Evolutionary conservation across 2,797 vertebrate species (phyloP).

Genomic region (Bufotes viridis): DNA sequence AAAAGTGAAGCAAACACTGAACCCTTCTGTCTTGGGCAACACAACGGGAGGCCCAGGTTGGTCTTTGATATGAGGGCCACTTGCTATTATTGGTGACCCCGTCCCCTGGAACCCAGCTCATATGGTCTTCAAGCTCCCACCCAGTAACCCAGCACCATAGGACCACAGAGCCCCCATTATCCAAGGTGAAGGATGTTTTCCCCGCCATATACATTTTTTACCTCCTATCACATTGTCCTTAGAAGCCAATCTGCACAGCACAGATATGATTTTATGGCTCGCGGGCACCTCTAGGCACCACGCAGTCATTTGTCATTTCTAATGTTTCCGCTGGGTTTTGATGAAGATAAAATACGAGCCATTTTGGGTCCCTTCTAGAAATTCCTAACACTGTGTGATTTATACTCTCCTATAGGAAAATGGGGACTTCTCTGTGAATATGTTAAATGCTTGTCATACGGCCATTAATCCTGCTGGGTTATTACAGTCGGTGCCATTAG

Average conservation of each 20-base stretch:
- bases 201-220: not conserved
- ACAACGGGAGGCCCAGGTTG: too few relatives aligned
- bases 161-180: not conserved
- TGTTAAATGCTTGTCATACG: constrained; percentile 41
- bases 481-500: constrained; percentile 29
- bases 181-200: not conserved
- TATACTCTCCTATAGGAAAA: constrained; percentile 11
- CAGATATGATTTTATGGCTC: constrained; percentile 15
- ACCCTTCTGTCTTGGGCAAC: too few relatives aligned
- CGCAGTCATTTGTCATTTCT: constrained; percentile 37
- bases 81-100: too few relatives aligned
- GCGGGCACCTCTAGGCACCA: not conserved
- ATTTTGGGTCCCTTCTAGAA: constrained; percentile 15
- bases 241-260: not conserved
- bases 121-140: not conserved
- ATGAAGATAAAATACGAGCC: constrained; percentile 39
- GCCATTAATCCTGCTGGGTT: constrained; percentile 37
- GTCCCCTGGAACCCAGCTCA: too few relatives aligned
- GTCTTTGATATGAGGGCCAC: too few relatives aligned
- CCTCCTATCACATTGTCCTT: not conserved
- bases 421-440: constrained; percentile 30
- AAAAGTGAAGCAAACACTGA: too few relatives aligned
- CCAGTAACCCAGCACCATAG: not conserved
- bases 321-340: constrained; percentile 35
- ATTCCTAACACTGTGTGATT: constrained; percentile 40